These are phyloP conservation scores for Philopedon plagiatum DNA, from an alignment of 2,888 invertebrate species.

Conservation along the genomic window DNA sequence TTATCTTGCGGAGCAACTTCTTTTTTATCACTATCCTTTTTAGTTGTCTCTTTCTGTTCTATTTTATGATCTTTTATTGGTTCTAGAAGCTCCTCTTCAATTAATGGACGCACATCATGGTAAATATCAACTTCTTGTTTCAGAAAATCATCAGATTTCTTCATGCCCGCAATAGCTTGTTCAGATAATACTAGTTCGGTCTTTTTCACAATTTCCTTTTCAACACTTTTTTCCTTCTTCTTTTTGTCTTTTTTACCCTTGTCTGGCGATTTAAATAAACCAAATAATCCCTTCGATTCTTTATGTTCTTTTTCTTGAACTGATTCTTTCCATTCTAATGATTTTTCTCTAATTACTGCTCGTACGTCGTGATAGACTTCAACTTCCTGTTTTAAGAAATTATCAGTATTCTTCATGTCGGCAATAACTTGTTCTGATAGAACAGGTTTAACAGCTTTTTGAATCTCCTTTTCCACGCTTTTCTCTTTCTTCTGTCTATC, in stretches of 20 bases:
- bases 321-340: slow-evolving; percentile 46
- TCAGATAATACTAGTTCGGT: slow-evolving; percentile 40
- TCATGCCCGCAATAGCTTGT: slow-evolving; percentile 36
- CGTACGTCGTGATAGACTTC: slow-evolving; percentile 54
- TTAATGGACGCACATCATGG: slow-evolving; percentile 53
- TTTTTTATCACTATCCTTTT: not conserved
- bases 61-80: not conserved
- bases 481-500: slow-evolving; percentile 26
- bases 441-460: not conserved
- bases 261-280: slow-evolving; percentile 51
- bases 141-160: slow-evolving; percentile 42
- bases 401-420: slow-evolving; percentile 50
- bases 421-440: slow-evolving; percentile 10
- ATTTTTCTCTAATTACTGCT: slow-evolving; percentile 32
- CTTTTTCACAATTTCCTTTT: slow-evolving; percentile 37
- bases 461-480: not conserved
- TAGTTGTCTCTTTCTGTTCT: not conserved
- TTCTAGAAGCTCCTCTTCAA: slow-evolving; percentile 3
- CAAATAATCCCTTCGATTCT: slow-evolving; percentile 50
- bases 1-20: not conserved
- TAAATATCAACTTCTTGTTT: slow-evolving; percentile 51
- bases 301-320: slow-evolving; percentile 37
- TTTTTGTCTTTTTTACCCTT: slow-evolving; percentile 37
- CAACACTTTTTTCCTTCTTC: slow-evolving; percentile 16
- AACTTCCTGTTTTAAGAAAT: slow-evolving; percentile 57